Evolutionary conservation across 2,888 invertebrate genomes (phyloP).

Genomic region (Machimus atricapillus): DNA sequence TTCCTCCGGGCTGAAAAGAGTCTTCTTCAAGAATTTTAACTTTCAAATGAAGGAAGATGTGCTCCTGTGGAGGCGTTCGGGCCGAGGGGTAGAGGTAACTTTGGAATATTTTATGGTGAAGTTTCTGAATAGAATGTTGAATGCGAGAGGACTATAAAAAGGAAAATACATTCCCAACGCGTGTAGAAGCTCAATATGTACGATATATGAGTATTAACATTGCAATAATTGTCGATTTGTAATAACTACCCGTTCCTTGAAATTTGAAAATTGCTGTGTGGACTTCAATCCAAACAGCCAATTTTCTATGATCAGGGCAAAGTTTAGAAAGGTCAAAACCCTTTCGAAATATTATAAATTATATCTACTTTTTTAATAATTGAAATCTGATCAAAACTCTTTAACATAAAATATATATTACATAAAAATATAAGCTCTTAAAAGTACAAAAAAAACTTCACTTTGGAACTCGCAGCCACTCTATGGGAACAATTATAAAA

Average conservation of each 20-base stretch:
- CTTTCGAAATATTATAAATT: too few relatives aligned
- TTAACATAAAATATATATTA: too few relatives aligned
- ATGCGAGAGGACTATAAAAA: not conserved
- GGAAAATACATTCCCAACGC: not conserved
- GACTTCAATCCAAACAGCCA: not conserved
- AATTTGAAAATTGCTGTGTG: not conserved
- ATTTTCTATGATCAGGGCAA: too few relatives aligned
- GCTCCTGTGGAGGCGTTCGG: not conserved
- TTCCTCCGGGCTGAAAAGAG: constrained; percentile 22
- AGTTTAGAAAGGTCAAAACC: too few relatives aligned
- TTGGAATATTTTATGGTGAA: not conserved
- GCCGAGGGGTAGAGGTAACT: not conserved
- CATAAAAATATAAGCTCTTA: too few relatives aligned
- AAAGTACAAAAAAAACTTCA: too few relatives aligned
- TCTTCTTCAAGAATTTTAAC: constrained; percentile 16
- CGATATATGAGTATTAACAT: not conserved
- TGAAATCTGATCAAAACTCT: too few relatives aligned
- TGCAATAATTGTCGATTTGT: not conserved
- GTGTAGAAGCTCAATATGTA: not conserved
- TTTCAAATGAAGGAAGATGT: not conserved
- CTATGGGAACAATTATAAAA: too few relatives aligned
- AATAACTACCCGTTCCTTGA: not conserved
- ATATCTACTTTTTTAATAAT: too few relatives aligned
- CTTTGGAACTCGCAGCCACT: too few relatives aligned
- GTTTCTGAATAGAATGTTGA: not conserved